Conservation (phyloP, 2,888 invertebrate species). For the Tetrapedia diversipes region DNA sequence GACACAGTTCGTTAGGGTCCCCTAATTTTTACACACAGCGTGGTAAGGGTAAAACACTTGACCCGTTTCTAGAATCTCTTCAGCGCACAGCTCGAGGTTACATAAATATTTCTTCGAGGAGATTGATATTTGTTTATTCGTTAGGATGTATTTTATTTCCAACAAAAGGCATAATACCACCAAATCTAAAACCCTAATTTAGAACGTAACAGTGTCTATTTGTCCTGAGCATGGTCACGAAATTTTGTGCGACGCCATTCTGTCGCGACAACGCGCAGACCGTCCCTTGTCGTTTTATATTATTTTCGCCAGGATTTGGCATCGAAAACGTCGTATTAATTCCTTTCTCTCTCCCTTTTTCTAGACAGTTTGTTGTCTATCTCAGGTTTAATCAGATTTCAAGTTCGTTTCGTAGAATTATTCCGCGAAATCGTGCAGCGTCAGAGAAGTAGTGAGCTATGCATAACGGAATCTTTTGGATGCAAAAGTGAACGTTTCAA, state of each 20-base stretch:
- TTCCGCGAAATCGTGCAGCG: background rate
- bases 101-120: no score
- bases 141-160: no score
- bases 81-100: no score
- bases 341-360: background rate
- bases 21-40: no score
- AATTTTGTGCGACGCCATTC: constrained; percentile 37
- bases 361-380: background rate
- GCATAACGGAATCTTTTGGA: background rate
- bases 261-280: constrained; percentile 35
- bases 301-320: background rate
- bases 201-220: no score
- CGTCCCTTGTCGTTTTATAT: background rate
- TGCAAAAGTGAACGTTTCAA: constrained; percentile 39
- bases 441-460: background rate
- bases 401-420: no score
- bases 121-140: no score
- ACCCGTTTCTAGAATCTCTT: no score
- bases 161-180: no score
- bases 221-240: background rate
- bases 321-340: background rate
- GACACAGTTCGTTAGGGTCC: no score
- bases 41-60: no score
- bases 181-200: no score
- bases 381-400: background rate